phyloP scores from a whole-genome alignment of 2,113 vertebrate genomes.

The Epinephelus lanceolatus region DNA sequence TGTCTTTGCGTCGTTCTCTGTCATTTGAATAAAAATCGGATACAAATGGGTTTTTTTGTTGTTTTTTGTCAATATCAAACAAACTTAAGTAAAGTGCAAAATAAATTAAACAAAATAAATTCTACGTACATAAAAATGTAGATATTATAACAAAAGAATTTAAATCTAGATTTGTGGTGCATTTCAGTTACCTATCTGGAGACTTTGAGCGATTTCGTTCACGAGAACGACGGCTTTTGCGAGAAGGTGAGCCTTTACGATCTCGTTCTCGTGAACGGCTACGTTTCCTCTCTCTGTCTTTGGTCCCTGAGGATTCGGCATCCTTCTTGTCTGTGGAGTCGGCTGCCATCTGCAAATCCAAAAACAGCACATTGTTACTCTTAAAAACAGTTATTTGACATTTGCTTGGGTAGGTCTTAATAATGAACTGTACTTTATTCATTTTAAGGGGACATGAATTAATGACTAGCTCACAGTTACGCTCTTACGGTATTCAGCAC shows the following conservation, averaged over 20 bases:
- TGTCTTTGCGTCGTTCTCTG: conserved; percentile 93
- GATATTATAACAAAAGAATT: neutral
- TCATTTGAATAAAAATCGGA: neutral
- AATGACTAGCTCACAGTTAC: too few relatives aligned
- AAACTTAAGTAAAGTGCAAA: neutral
- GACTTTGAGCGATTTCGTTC: conserved; percentile 94
- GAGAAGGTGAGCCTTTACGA: conserved; percentile 88
- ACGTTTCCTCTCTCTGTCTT: conserved; percentile 91
- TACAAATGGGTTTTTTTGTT: too few relatives aligned
- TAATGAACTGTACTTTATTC: neutral
- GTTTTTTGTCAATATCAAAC: too few relatives aligned
- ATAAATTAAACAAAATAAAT: neutral
- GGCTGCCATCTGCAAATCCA: conserved; percentile 90
- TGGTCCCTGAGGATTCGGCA: conserved; percentile 86
- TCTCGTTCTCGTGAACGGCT: conserved; percentile 92
- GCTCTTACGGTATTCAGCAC: too few relatives aligned
- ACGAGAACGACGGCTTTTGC: conserved; percentile 91
- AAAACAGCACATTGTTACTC: neutral
- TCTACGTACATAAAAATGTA: neutral
- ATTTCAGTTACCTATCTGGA: conserved; percentile 85
- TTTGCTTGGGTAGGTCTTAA: neutral
- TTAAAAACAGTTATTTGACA: neutral
- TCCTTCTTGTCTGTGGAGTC: conserved; percentile 93
- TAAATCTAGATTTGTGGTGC: neutral
- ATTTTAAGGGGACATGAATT: neutral